These are phyloP conservation scores for Notocelia uddmanniana DNA, from an alignment of 2,888 invertebrate genomes.

Conservation along the genomic window DNA sequence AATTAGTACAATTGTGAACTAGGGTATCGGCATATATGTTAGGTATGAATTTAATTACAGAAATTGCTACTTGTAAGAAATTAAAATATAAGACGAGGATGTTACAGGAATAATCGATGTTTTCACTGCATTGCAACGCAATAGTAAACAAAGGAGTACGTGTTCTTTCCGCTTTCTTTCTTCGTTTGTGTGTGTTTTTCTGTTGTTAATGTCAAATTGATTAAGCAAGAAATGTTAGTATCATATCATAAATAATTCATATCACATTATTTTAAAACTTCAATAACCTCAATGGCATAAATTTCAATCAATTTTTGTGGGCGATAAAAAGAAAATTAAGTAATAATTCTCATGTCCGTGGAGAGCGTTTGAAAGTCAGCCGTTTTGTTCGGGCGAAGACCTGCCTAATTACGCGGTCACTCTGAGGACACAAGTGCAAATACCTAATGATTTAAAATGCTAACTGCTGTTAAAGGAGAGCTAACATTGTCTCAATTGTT, in stretches of 20 bases:
- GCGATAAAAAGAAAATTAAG: conserved; percentile 71
- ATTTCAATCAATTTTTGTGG: conserved; percentile 40
- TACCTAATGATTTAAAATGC: conserved; percentile 24
- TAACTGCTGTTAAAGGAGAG: conserved; percentile 22
- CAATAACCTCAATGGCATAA: conserved; percentile 9
- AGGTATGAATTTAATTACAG: no score
- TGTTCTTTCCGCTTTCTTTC: no score
- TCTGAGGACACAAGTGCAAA: conserved; percentile 62
- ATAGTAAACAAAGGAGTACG: no score
- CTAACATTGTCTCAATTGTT: conserved; percentile 32
- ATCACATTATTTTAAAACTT: conserved; percentile 10
- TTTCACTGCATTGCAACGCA: no score
- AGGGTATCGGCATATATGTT: no score
- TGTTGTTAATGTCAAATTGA: no score
- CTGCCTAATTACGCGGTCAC: conserved; percentile 73
- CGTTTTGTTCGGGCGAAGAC: conserved; percentile 70
- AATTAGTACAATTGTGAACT: no score
- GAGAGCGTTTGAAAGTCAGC: conserved; percentile 80
- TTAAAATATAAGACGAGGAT: no score
- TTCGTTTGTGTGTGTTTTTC: no score
- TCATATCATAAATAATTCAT: background rate
- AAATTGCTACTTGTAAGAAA: no score
- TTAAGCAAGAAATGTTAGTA: no score
- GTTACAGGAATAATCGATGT: no score
- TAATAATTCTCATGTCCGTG: conserved; percentile 72